Conservation (phyloP, 2,113 vertebrate genomes). For the Apaloderma vittatum region DNA sequence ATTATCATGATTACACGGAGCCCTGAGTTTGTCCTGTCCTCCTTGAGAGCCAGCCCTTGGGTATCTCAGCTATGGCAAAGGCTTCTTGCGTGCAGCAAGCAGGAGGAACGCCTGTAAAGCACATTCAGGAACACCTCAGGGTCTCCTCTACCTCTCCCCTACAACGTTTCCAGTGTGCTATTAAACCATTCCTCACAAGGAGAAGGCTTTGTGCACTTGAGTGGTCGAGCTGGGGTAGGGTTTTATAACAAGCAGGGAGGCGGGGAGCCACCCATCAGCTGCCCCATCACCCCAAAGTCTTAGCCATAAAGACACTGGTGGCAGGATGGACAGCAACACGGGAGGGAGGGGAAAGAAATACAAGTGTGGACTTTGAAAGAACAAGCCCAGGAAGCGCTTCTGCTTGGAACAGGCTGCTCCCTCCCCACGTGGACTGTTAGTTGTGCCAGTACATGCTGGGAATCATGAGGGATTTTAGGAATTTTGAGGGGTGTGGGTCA, state of each 20-base stretch:
- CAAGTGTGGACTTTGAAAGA: background rate
- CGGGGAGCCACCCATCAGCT: rapidly evolving
- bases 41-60: background rate
- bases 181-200: background rate
- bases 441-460: background rate
- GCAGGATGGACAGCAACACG: rapidly evolving
- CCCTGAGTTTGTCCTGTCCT: background rate
- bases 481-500: background rate
- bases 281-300: background rate
- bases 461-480: background rate
- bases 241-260: background rate
- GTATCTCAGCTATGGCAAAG: background rate
- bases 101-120: rapidly evolving
- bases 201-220: rapidly evolving
- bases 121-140: background rate
- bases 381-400: background rate
- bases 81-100: rapidly evolving
- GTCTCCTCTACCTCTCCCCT: background rate
- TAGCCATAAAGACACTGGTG: rapidly evolving
- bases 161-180: rapidly evolving
- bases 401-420: background rate
- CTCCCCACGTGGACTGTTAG: background rate
- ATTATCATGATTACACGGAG: background rate
- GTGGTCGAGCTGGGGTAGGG: background rate
- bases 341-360: background rate